These are phyloP conservation scores for Channallabes apus DNA, from an alignment of 2,797 vertebrate genomes.

Conservation along the genomic window DNA sequence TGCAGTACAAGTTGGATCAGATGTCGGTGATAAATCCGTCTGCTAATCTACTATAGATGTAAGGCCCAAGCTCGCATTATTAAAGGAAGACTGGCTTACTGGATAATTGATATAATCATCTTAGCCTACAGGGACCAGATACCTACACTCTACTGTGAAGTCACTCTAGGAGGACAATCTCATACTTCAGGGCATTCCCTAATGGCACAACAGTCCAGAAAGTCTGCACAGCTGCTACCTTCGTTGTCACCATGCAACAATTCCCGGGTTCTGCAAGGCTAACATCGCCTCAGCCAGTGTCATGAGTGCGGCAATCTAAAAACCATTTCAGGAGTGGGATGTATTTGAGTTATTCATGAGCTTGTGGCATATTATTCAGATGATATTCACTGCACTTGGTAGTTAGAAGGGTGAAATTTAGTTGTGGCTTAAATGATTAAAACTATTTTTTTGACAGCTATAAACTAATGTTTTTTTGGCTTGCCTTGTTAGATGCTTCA, in stretches of 20 bases:
- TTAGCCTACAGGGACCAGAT: not conserved
- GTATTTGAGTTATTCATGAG: not conserved
- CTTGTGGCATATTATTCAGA: not conserved
- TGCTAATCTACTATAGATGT: not conserved
- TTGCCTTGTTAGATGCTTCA: not conserved
- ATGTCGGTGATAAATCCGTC: not conserved
- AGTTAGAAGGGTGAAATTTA: not conserved
- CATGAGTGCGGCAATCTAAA: not conserved
- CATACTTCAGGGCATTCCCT: not conserved
- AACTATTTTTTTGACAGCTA: not conserved
- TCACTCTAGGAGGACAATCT: not conserved
- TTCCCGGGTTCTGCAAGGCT: not conserved
- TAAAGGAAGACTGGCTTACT: not conserved
- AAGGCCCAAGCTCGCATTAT: not conserved
- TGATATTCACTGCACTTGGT: not conserved
- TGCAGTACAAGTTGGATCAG: not conserved
- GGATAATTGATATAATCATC: not conserved
- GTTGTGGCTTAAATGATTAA: not conserved
- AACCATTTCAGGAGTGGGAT: not conserved
- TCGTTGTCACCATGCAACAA: not conserved
- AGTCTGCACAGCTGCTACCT: not conserved
- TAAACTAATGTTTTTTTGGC: not conserved
- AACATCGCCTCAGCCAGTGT: not conserved
- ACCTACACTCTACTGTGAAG: not conserved
- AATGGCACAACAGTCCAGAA: not conserved